Evolutionary conservation across 2,797 vertebrate species (phyloP).

Genomic region (Adelosebastes latens): DNA sequence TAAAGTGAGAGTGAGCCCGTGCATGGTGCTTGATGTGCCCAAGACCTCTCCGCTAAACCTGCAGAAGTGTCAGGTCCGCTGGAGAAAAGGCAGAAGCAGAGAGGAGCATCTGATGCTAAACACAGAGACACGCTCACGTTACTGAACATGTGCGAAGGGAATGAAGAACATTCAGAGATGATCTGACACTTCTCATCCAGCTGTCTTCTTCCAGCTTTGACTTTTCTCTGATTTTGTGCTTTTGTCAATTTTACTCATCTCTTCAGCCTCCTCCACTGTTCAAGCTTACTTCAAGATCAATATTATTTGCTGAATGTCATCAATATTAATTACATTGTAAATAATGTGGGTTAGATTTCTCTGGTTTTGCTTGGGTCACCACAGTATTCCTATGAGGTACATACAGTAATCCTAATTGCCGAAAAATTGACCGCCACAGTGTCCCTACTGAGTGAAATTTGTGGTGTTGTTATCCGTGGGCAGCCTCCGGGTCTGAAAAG

Average conservation of each 20-base stretch:
- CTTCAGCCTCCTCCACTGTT: background rate
- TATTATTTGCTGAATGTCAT: background rate
- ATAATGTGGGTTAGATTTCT: background rate
- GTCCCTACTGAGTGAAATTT: background rate
- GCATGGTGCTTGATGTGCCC: slow-evolving; percentile 28
- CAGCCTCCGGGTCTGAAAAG: too few relatives aligned
- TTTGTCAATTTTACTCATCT: background rate
- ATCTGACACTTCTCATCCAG: slow-evolving; percentile 30
- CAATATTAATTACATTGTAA: background rate
- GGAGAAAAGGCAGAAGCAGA: slow-evolving; percentile 70
- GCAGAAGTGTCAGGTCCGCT: slow-evolving; percentile 49
- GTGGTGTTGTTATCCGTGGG: too few relatives aligned
- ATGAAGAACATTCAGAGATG: slow-evolving; percentile 25
- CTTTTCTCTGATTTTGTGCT: background rate
- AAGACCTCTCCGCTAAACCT: slow-evolving; percentile 42
- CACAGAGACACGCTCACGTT: slow-evolving; percentile 43
- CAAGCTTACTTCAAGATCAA: background rate
- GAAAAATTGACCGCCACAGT: background rate
- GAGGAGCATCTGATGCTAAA: slow-evolving; percentile 52
- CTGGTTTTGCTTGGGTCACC: background rate
- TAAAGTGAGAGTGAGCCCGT: slow-evolving; percentile 38
- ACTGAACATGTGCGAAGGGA: slow-evolving; percentile 46
- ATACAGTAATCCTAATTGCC: background rate
- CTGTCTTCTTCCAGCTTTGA: background rate
- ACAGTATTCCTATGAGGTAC: background rate